Evolutionary conservation across 2,888 invertebrate species (phyloP), one percentile per base, ranked within the genome.

Genomic region (Tiliacea aurago): DNA sequence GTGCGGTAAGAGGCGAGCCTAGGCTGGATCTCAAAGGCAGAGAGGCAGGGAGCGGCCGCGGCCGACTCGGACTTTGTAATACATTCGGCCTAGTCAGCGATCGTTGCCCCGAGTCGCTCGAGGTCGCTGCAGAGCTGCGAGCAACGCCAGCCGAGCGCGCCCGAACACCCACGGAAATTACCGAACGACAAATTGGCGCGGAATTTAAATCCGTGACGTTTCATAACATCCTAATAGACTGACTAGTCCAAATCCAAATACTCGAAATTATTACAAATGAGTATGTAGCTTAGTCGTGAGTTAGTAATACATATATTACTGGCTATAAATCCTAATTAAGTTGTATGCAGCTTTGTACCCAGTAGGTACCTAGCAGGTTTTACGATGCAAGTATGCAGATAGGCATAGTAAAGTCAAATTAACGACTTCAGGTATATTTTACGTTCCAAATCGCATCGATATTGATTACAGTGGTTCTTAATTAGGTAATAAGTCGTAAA

Each of bases 81-180:
- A 94, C 94, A 94, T 94, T 95, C 95, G 96, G 94, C 95, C 96
- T 95, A 96, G 95, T 96, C 93, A 95, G 94, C 95, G 96, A 93
- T 93, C 95, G 95, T 96, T 96, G 95, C 94, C 95, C 96, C 86
- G 92, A 85, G 87, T 78, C 84, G 89, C 91, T 88, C 95, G 96
- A 95, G 95, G 95, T 94, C 96, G 94, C 90, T 83, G 79, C 85
- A 80, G 73, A 84, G 76, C 82, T 76, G 73, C 76, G 83, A 83
- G 81, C 84, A 84, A 84, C 84, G 76, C 73, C 86, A 86, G 86
- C 86, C 92, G 91, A 91, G 76, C 75, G 66, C 77, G 81, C 83
- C 90, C 95, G 94, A 95, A 86, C 84, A 84, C 85, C 87, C 74
- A 89, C 94, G 94, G 92, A 94, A 93, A 93, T 90, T 90, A 76